Evolutionary conservation across 2,888 invertebrate species (phyloP), one percentile per base, ranked within the genome.

Genomic region (Ophion obscuratus): DNA sequence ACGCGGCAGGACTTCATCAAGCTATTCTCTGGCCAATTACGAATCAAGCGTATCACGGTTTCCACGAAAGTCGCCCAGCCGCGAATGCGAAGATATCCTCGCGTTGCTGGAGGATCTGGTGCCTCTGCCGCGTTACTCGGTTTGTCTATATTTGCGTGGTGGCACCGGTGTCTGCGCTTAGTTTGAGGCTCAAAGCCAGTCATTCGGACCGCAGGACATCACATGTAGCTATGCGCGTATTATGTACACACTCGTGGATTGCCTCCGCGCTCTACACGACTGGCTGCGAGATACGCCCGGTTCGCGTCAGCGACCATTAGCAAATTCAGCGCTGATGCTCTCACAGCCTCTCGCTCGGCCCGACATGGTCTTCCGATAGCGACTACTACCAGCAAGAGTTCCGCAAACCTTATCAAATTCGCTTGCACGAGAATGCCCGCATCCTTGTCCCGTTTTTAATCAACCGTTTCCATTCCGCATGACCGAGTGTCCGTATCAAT

Each of bases 61-160:
- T 9, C 40, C 40, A 40, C 80, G 76, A 64, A 76, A 84, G 53
- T 77, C 73, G 76, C 53, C 81, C 71, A 84, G 64, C 80, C 84
- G 76, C 80, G 71, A 84, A 80, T 70, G 75, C 66, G 24, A 84
- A 84, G 84, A 84, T 84, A 84, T 77, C 84, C 76, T n/a, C 59
- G 40, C 40, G 40, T 40, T 40, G 40, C 40, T 40, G 40, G 0
- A 40, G 40, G 40, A 40, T 7, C 40, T 40, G 40, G 40, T 40
- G 40, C 7, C 0, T 64, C 31, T 20, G 44, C 44, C 24, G 66
- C 76, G 20, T 59, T 20, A 67, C 53, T 59, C 57, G 40, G 6
- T 40, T 31, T 20, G 9, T 27, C 7, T 24, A 24, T 81, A 84
- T 84, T 84, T 81, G 80, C 84, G 76, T 73, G 73, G 64, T 20